Evolutionary conservation across 2,113 vertebrate species (phyloP), one percentile per base, ranked within the genome.

Genomic region (Gymnarchus niloticus): DNA sequence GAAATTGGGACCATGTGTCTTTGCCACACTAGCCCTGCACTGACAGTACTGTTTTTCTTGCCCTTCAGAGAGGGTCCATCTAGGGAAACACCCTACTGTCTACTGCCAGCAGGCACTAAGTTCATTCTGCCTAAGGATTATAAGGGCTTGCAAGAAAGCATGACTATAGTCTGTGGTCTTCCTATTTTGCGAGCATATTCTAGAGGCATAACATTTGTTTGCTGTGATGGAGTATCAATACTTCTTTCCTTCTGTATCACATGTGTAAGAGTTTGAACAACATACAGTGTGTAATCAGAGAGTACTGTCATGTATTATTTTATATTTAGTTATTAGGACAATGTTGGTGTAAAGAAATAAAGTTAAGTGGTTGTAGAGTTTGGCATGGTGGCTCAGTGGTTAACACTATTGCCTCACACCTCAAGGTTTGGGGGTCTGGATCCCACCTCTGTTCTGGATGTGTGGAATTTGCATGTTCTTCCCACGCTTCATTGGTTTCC

Each of bases 1-100:
- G 88, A 94, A 94, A 94, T 94, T 94, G 91, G 91, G 92, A 93
- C 92, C 93, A 94, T 94, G 92, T 94, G 93, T 93, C 91, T 83
- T 12, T 84, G 73, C 84, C 81, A 57, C 85, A 86, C 86, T 88
- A 86, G 85, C 86, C 85, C 87, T 21, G 87, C 88, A 89, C 85
- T 87, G 85, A 78, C 51, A 59, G 52, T 28, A 41, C 49, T 37
- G 83, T 51, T 87, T 78, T 82, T 73, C 41, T 48, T 17, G 17
- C 73, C 73, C 41, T 0, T 78, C 73, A 17, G 41, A 33, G 33
- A 76, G 33, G 41, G 69, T 7, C 37, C 73, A n/a, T 77, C 41
- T 78, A n/a, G 23, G 44, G 6, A 78, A 41, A 48, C 23, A 12
- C 76, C 76, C 76, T 37, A 0, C 76, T 21, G 33, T 12, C 19